Percentiles rank a stretch among this genome's conserved stretches.
Evolutionary conservation across 2,797 vertebrate genomes (phyloP).

Genomic region (Crocidura indochinensis): DNA sequence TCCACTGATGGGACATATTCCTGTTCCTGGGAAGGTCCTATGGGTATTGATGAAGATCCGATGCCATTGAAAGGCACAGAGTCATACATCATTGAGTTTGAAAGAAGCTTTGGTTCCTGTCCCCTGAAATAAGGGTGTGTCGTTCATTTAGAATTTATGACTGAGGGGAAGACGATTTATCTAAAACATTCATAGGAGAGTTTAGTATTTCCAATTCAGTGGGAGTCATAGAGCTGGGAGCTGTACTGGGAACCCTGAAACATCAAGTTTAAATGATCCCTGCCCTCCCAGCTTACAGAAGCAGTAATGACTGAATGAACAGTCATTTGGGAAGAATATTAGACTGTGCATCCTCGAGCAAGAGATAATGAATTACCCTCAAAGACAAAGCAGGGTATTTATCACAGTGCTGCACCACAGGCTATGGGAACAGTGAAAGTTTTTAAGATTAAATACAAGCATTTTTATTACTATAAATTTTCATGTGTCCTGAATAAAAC

Average conservation of each 20-base stretch:
- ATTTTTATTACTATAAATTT: slow-evolving; percentile 49
- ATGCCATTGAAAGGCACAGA: slow-evolving; percentile 71
- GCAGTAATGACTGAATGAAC: not conserved
- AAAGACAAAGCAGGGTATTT: slow-evolving; percentile 62
- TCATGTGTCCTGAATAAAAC: slow-evolving; percentile 26
- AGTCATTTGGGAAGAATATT: not conserved
- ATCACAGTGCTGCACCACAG: not conserved
- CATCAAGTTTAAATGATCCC: slow-evolving; percentile 48
- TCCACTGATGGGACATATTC: not conserved
- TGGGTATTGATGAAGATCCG: slow-evolving; percentile 64
- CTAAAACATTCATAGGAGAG: slow-evolving; percentile 73
- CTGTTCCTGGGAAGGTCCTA: slow-evolving; percentile 29
- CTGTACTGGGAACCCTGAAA: slow-evolving; percentile 29
- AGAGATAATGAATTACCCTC: slow-evolving; percentile 25
- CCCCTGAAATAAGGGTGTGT: slow-evolving; percentile 78
- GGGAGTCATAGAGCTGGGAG: not conserved
- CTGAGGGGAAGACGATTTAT: slow-evolving; percentile 70
- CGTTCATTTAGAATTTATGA: slow-evolving; percentile 79
- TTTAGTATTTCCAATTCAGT: slow-evolving; percentile 44
- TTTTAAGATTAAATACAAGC: slow-evolving; percentile 22
- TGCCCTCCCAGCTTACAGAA: slow-evolving; percentile 11
- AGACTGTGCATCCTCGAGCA: not conserved
- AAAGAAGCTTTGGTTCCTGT: slow-evolving; percentile 79
- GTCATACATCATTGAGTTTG: slow-evolving; percentile 72
- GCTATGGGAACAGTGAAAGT: slow-evolving; percentile 26